Evolutionary conservation across 2,797 vertebrate genomes (phyloP).

Genomic region (Rhinogobio ventralis): DNA sequence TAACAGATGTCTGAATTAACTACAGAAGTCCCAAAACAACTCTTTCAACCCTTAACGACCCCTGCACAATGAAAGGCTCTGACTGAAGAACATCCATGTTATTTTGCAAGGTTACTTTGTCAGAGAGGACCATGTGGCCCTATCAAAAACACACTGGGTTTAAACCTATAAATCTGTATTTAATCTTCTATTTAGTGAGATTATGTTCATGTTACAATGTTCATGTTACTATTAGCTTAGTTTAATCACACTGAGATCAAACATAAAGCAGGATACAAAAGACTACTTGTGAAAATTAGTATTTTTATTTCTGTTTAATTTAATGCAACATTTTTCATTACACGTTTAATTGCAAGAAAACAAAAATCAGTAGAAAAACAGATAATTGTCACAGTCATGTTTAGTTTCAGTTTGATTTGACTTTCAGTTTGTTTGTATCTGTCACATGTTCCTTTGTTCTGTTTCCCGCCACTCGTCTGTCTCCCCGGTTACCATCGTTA

Average conservation of each 20-base stretch:
- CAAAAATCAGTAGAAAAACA: background rate
- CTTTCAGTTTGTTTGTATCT: no score
- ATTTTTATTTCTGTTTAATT: background rate
- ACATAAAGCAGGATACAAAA: background rate
- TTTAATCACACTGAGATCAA: background rate
- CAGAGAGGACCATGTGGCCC: conserved; percentile 1
- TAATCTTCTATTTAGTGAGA: background rate
- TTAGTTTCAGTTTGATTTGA: no score
- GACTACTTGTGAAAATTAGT: background rate
- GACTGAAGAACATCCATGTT: conserved; percentile 30
- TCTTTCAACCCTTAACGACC: conserved; percentile 65
- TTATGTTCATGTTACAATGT: background rate
- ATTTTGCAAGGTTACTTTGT: conserved; percentile 37
- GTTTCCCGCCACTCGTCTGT: no score
- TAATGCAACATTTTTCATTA: background rate
- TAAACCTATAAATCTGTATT: background rate
- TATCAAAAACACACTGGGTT: background rate
- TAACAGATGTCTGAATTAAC: conserved; percentile 73
- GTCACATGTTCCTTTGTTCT: no score
- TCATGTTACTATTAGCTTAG: background rate
- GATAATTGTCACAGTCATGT: no score
- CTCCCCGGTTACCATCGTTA: no score
- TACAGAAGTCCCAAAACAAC: conserved; percentile 56
- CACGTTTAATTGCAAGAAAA: background rate
- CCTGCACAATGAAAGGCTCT: conserved; percentile 53